Base-by-base conservation (phyloP, 2,888 invertebrate genomes). In the Netelia virgata region DNA sequence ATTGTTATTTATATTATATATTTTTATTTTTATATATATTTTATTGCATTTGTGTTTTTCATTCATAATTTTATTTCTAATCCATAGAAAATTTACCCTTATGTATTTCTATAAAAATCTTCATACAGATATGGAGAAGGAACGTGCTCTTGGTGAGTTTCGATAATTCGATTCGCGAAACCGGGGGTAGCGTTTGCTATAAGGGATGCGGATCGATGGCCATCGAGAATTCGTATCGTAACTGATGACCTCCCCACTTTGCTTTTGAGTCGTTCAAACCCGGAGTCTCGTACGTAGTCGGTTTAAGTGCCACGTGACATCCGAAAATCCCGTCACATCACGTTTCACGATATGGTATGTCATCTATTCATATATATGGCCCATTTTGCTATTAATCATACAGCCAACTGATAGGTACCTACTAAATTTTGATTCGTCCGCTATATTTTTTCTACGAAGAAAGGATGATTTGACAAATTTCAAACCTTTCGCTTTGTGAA, bases 91-190 rank as follows among this genome's bases (percentile, higher is more conserved):
- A 61, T 28, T n/a, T 10, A 63, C 16, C 36, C 36, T 11, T 74
- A 59, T 50, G 28, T 23, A 18, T n/a, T 36, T 36, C 3, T 8
- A 16, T 16, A n/a, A n/a, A n/a, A n/a, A n/a, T n/a, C n/a, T n/a
- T n/a, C n/a, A n/a, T n/a, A 74, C 14, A 69, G 57, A 70, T 36
- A 70, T 57, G 61, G 69, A 63, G 69, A 64, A 59, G 61, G 68
- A 74, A 41, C 64, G 81, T 78, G 81, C 82, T 84, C 82, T 74
- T 78, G 63, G 77, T 76, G 83, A 83, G 81, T 84, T 86, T 85
- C 83, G 85, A 87, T 86, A 86, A 87, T 87, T 86, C 84, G 79
- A 84, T 86, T 82, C 80, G 72, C 81, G 77, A 43, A 63, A 47
- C 55, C 63, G 28, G 1, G 47, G 75, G 59, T 55, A 66, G 66